These are phyloP conservation scores for Sinotaia quadrata DNA, from an alignment of 2,888 invertebrate species.

Conservation along the genomic window DNA sequence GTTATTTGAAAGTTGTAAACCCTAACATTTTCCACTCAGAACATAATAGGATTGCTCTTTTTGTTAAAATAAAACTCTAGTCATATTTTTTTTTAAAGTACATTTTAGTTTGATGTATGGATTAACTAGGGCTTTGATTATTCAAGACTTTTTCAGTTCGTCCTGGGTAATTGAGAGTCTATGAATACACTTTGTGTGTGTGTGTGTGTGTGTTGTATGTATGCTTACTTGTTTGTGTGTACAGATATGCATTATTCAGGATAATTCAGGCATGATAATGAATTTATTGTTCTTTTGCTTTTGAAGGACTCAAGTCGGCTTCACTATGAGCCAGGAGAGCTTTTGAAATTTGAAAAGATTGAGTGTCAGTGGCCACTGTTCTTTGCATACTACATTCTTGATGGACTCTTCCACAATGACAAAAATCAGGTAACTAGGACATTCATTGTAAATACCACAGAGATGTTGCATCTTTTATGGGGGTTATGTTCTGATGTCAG, in stretches of 20 bases:
- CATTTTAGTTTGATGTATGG: no score
- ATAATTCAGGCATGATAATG: neutral
- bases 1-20: no score
- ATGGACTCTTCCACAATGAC: slow-evolving; percentile 93
- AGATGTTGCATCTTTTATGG: no score
- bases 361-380: slow-evolving; percentile 99
- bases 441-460: no score
- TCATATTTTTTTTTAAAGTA: no score
- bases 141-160: no score
- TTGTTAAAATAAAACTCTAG: no score
- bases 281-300: neutral
- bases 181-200: neutral
- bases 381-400: slow-evolving; percentile 92
- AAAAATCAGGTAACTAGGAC: slow-evolving; percentile 75
- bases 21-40: no score
- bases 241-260: neutral
- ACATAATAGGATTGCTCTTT: no score
- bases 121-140: no score
- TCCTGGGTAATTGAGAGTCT: no score
- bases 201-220: neutral
- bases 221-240: neutral
- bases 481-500: no score
- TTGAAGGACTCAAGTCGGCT: slow-evolving; percentile 80
- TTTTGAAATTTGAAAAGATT: slow-evolving; percentile 98
- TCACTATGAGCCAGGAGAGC: slow-evolving; percentile 98